Base-by-base conservation (phyloP, 2,113 vertebrate species). In the Aspidoscelis tigris region DNA sequence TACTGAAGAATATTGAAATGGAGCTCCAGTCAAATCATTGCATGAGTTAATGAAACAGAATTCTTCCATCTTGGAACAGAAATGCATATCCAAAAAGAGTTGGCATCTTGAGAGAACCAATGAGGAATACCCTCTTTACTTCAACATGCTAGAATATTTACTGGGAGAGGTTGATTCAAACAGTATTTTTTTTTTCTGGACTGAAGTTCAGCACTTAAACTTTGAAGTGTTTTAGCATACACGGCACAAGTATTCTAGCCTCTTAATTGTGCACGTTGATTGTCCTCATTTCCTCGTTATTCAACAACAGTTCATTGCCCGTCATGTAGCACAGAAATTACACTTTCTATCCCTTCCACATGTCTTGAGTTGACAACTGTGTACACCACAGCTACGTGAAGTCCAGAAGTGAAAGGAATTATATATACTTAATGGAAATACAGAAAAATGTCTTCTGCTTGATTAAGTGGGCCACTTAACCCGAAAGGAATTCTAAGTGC, bases 271-370 rank as follows among this genome's bases (percentile, higher is more conserved):
- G 41, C 44, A 74, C 43, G 22, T 65, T 85, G 80, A 85, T 79
- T 26, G 70, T 65, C 47, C 21, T 74, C 70, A 50, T 70, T 68
- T 47, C 68, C 70, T 66, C 69, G 66, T 85, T 80, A 85, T 80
- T 85, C 83, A 85, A 70, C 22, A 78, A 78, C 61, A 50, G 24
- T 68, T 87, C 70, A 83, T 68, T 80, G 83, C 26, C 78, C 76
- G 50, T 47, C 74, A 69, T 83, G 70, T 79, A 73, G 50, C 81
- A 55, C 24, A 18, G 43, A n/a, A 74, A 68, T 74, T 83, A 79
- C 58, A 44, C 58, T 33, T 79, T 20, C 24, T 66, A 55, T 74
- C 43, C 44, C 50, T 72, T 78, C 58, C 64, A 78, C 68, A 43
- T 43, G 58, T 86, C 76, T 81, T 86, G 76, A 58, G 58, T 2